Percentiles rank a stretch among this genome's conserved stretches.
Evolutionary conservation across 53 echinoderm and acorn worm species (phyloP).

Genomic region (Temnopleurus reevesii): DNA sequence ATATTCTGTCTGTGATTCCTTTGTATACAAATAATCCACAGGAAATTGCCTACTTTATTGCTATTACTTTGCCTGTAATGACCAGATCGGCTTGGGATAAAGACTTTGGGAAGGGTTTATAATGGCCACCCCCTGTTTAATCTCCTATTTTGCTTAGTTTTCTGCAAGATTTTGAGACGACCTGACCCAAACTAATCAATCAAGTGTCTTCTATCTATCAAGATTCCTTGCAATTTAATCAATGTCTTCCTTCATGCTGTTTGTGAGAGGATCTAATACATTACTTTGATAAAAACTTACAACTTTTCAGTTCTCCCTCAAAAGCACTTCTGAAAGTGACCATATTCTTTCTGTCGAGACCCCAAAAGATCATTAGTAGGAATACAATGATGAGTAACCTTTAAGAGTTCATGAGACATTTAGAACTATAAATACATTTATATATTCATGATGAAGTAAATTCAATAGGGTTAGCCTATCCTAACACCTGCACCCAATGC

Average conservation of each 20-base stretch:
- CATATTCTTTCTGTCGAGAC: neutral
- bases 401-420: neutral
- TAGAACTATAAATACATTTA: constrained; percentile 9
- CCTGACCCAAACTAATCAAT: neutral
- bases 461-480: neutral
- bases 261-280: too few species aligned
- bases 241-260: neutral
- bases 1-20: constrained; percentile 17
- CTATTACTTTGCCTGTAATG: constrained; percentile 52
- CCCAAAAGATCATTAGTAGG: neutral
- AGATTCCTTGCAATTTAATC: too few species aligned
- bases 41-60: constrained; percentile 55
- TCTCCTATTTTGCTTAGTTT: neutral
- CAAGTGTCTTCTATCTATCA: too few species aligned
- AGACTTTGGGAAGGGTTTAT: neutral
- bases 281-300: too few species aligned
- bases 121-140: neutral
- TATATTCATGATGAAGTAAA: neutral
- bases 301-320: too few species aligned
- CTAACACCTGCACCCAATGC: neutral
- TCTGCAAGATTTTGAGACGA: neutral
- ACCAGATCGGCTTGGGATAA: neutral
- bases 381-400: neutral
- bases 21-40: constrained; percentile 49
- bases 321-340: too few species aligned